phyloP scores from a whole-genome alignment of 2,888 invertebrate genomes.

The Eupelmus urozonus region DNA sequence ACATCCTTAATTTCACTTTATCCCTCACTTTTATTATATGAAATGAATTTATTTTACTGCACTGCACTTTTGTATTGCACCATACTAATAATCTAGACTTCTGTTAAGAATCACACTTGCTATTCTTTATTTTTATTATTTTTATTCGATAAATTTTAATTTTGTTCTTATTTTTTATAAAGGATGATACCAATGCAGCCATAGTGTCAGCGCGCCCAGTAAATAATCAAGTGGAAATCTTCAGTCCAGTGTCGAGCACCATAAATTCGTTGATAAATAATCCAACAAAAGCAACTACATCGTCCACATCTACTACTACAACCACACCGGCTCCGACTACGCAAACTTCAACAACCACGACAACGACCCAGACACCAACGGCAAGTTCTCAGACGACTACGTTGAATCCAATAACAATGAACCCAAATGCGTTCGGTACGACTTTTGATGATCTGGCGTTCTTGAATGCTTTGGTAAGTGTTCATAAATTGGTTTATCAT shows the following conservation, averaged over 20 bases:
- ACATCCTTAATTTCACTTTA: too few relatives aligned
- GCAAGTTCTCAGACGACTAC: constrained; percentile 57
- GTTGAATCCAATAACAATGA: constrained; percentile 48
- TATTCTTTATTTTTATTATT: too few relatives aligned
- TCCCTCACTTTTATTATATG: too few relatives aligned
- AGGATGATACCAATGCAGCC: constrained; percentile 68
- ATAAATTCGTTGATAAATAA: constrained; percentile 64
- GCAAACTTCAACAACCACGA: constrained; percentile 23
- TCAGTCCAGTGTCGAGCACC: constrained; percentile 67
- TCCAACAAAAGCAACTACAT: constrained; percentile 61
- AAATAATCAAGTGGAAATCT: constrained; percentile 70
- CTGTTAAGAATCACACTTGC: too few relatives aligned
- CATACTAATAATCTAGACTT: too few relatives aligned
- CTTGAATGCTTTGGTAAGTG: constrained; percentile 81
- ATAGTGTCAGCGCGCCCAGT: constrained; percentile 65
- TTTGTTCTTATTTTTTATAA: constrained; percentile 17
- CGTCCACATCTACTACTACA: constrained; percentile 62
- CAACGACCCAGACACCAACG: constrained; percentile 60
- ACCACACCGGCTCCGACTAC: constrained; percentile 59
- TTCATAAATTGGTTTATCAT: too few relatives aligned
- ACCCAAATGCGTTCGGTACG: constrained; percentile 71
- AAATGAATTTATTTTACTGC: too few relatives aligned
- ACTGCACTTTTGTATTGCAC: too few relatives aligned
- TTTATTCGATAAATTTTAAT: not conserved
- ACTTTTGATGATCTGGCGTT: constrained; percentile 80